A percentile compares a stretch with the other conserved stretches of the same genome.
Evolutionary conservation across 2,888 invertebrate genomes (phyloP).

Genomic region (Colostygia pectinataria): DNA sequence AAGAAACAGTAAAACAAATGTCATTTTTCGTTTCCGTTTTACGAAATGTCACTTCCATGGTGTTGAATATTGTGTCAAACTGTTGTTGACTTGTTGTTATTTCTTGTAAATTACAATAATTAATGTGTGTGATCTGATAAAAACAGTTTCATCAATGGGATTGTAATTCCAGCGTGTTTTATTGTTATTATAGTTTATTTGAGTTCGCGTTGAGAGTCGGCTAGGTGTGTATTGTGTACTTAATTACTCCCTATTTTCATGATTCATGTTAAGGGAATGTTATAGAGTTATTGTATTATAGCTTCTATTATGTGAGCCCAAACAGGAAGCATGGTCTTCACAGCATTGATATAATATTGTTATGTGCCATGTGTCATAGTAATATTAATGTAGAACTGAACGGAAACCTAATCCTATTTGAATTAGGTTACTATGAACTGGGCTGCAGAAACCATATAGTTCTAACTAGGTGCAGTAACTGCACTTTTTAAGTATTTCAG

Average conservation of each 20-base stretch:
- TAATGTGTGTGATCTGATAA: slow-evolving; percentile 51
- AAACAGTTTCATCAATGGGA: slow-evolving; percentile 62
- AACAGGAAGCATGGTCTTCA: slow-evolving; percentile 57
- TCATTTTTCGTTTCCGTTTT: slow-evolving; percentile 38
- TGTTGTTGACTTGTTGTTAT: slow-evolving; percentile 62
- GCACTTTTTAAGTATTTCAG: slow-evolving; percentile 15
- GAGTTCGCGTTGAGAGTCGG: slow-evolving; percentile 40
- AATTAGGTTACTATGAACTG: slow-evolving; percentile 50
- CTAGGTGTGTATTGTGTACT: slow-evolving; percentile 54
- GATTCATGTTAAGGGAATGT: slow-evolving; percentile 78
- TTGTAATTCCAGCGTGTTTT: slow-evolving; percentile 43
- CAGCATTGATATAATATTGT: slow-evolving; percentile 36
- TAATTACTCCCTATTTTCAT: slow-evolving; percentile 55
- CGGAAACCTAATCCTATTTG: slow-evolving; percentile 44
- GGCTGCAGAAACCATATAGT: slow-evolving; percentile 49
- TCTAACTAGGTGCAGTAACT: slow-evolving; percentile 23
- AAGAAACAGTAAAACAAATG: slow-evolving; percentile 7
- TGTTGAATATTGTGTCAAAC: slow-evolving; percentile 59
- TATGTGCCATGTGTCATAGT: slow-evolving; percentile 22
- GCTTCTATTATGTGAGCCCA: slow-evolving; percentile 55
- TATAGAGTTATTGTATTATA: slow-evolving; percentile 59
- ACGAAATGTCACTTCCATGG: slow-evolving; percentile 56
- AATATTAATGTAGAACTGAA: slow-evolving; percentile 22
- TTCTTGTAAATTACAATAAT: slow-evolving; percentile 57
- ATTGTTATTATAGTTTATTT: slow-evolving; percentile 37